Evolutionary conservation across 2,113 vertebrate species (phyloP).

Genomic region (Ameiurus melas): DNA sequence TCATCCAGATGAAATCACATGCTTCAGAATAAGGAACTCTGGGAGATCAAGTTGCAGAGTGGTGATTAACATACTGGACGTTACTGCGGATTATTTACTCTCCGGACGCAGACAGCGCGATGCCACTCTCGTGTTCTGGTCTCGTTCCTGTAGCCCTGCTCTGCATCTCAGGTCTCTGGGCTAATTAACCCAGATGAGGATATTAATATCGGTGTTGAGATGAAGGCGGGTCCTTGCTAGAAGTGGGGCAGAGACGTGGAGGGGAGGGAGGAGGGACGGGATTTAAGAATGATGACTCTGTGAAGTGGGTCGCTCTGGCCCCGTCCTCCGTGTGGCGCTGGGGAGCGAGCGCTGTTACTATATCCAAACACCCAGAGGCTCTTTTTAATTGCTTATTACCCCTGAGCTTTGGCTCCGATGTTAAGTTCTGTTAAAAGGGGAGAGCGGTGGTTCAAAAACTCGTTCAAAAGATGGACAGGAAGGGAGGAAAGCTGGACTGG

Average conservation of each 20-base stretch:
- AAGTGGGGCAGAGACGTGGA: constrained; percentile 67
- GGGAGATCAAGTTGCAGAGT: neutral
- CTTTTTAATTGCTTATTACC: constrained; percentile 60
- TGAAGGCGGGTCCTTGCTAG: constrained; percentile 71
- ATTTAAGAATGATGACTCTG: constrained; percentile 67
- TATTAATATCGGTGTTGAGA: constrained; percentile 71
- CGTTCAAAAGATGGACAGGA: neutral
- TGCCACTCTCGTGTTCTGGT: constrained; percentile 54
- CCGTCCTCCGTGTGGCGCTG: constrained; percentile 53
- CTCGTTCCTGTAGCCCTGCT: constrained; percentile 62
- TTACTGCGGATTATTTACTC: neutral
- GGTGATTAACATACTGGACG: neutral
- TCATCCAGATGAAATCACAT: neutral
- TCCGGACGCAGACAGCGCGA: neutral
- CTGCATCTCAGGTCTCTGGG: constrained; percentile 62
- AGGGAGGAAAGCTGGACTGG: neutral
- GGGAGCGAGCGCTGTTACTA: constrained; percentile 68
- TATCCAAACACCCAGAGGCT: constrained; percentile 67
- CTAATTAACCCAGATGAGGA: constrained; percentile 81
- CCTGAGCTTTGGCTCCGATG: constrained; percentile 52
- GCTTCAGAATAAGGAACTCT: neutral
- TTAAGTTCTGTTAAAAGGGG: constrained; percentile 54
- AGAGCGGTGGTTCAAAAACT: neutral
- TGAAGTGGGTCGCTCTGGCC: constrained; percentile 70
- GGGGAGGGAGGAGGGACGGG: constrained; percentile 50